phyloP scores from a whole-genome alignment of 2,888 invertebrate species.

The Rhaphigaster nebulosa region DNA sequence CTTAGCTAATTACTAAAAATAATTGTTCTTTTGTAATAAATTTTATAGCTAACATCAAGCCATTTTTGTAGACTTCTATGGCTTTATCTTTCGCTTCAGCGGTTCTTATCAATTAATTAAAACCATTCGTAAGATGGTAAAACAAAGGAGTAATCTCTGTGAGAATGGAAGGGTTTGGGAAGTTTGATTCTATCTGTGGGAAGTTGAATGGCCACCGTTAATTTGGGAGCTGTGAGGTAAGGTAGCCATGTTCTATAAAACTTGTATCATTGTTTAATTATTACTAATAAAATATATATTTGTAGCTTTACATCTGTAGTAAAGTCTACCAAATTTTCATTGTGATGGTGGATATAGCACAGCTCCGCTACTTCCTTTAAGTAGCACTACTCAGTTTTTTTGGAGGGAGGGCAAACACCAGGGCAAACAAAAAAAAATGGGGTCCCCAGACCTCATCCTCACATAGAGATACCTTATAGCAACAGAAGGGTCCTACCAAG shows the following conservation, averaged over 20 bases:
- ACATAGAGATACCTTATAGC: too few relatives aligned
- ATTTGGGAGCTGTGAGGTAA: background rate
- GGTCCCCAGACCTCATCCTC: too few relatives aligned
- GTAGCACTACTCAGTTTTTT: too few relatives aligned
- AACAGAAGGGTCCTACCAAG: too few relatives aligned
- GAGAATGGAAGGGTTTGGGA: background rate
- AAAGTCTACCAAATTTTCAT: too few relatives aligned
- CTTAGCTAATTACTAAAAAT: background rate
- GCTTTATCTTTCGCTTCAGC: background rate
- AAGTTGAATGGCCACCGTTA: background rate
- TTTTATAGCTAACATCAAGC: background rate
- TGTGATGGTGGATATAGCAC: too few relatives aligned
- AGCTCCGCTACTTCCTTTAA: too few relatives aligned
- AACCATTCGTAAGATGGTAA: background rate
- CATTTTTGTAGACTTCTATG: background rate
- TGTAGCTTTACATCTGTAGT: background rate
- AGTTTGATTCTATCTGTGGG: background rate
- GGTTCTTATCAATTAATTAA: background rate
- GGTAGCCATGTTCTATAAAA: background rate
- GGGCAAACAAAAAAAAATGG: too few relatives aligned
- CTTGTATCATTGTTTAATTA: background rate
- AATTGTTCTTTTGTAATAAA: background rate
- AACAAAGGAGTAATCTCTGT: background rate
- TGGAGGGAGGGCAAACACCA: too few relatives aligned
- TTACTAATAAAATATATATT: background rate